phyloP scores from a whole-genome alignment of 2,113 vertebrate species.

The Oryzias celebensis region DNA sequence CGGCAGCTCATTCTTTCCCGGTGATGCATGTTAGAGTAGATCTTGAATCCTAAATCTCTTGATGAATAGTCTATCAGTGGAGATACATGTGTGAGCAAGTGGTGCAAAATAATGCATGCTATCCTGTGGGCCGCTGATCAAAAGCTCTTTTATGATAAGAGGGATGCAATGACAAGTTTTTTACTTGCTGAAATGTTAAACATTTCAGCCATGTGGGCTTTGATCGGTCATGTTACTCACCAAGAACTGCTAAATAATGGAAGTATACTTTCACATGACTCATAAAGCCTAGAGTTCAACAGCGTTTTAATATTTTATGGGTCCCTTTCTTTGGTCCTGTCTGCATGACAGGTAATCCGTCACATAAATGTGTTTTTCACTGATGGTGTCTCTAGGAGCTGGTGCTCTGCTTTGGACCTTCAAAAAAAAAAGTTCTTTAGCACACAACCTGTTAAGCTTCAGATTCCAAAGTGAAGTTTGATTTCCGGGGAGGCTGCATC shows the following conservation, averaged over 20 bases:
- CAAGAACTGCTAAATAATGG: conserved; percentile 53
- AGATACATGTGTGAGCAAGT: conserved; percentile 1
- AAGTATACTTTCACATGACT: conserved; percentile 28
- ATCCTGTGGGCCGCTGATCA: conserved; percentile 57
- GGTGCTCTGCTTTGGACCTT: not conserved
- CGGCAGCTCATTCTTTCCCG: conserved; percentile 15
- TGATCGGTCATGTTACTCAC: conserved; percentile 36
- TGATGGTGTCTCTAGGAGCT: no score
- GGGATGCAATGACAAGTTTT: conserved; percentile 39
- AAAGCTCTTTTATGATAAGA: conserved; percentile 36
- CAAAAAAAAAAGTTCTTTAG: not conserved
- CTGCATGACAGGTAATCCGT: not conserved
- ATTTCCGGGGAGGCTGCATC: conserved; percentile 45
- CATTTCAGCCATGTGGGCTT: conserved; percentile 40
- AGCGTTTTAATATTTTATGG: not conserved
- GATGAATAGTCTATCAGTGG: conserved; percentile 51
- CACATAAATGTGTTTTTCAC: not conserved
- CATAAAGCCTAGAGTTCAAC: not conserved
- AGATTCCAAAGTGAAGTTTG: conserved; percentile 7
- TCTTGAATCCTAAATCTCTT: conserved; percentile 32
- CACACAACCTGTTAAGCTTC: conserved; percentile 21
- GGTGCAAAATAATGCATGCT: conserved; percentile 48
- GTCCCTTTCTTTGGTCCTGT: not conserved
- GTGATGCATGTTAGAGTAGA: conserved; percentile 23
- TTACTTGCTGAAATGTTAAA: conserved; percentile 26